Conservation (phyloP, 2,888 invertebrate species). For the Amitus sp. region DNA sequence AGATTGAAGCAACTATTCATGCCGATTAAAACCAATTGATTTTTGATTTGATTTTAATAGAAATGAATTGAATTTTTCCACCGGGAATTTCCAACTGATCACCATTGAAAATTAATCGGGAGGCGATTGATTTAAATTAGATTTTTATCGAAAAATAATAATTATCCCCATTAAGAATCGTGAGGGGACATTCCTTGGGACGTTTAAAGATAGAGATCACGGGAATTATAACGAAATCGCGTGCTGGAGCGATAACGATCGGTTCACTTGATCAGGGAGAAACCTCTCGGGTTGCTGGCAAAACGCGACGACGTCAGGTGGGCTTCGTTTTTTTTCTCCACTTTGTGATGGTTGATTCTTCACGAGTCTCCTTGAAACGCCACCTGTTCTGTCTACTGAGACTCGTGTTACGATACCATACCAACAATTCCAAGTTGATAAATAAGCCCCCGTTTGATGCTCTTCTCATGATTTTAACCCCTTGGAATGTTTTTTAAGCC, state of each 20-base stretch:
- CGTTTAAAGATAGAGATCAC: no score
- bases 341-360: conserved; percentile 5
- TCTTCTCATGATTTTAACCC: background rate
- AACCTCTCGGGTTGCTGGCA: conserved; percentile 52
- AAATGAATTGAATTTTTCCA: no score
- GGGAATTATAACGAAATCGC: no score
- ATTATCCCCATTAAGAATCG: no score
- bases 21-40: no score
- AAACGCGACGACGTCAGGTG: conserved; percentile 55
- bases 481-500: background rate
- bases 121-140: no score
- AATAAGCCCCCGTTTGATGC: background rate
- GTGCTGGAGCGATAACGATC: conserved; percentile 23
- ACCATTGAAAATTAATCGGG: no score
- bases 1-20: no score
- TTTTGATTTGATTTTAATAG: no score
- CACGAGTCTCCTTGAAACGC: conserved; percentile 10
- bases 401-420: background rate
- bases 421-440: background rate
- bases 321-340: conserved; percentile 22
- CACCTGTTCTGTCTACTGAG: conserved; percentile 19
- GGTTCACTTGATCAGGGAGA: conserved; percentile 41
- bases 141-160: no score
- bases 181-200: no score
- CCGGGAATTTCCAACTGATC: no score